Base-by-base conservation (phyloP, 2,113 vertebrate species). In the Okapia johnstoni region DNA sequence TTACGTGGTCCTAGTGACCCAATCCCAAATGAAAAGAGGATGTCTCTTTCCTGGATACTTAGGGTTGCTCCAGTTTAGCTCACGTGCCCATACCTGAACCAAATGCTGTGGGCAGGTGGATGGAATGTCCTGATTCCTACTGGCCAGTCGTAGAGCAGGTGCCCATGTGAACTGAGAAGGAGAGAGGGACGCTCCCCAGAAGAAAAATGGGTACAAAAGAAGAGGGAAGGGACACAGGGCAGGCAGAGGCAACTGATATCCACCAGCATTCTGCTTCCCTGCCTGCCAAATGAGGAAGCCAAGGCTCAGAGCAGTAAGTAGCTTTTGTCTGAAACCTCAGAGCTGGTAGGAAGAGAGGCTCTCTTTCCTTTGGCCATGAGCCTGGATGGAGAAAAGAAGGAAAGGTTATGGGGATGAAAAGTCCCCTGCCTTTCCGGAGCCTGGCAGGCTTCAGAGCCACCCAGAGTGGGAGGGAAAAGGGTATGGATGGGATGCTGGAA, bases 361-460 rank as follows among this genome's bases (percentile, higher is more conserved):
- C 25, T 28, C 57, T 66, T 73, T 52, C 23, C 83, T 50, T 76
- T 54, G 58, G n/a, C n/a, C 15, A 21, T 46, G 23, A 92, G 12
- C 79, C 80, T 94, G 84, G 89, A 21, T 80, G 21, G 52, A 92
- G 73, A 95, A 43, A 50, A 50, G 14, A 81, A 48, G 48, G 61
- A 25, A 66, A 23, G 26, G 7, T 15, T 14, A 1, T 0, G 1
- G 28, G 23, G n/a, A 17, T 30, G 48, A 23, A 17, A 52, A 13
- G 0, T 1, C 28, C 25, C 52, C 58, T 43, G 66, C 23, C 17
- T 19, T 10, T 13, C 28, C 4, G 19, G 40, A 89, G n/a, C 58
- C 33, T 9, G 16, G n/a, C 26, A 28, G 81, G 50, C 43, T 30
- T 57, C 80, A 43, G 40, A 26, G 21, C 50, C 16, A 17, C 17